These are phyloP conservation scores for Pangasius djambal DNA, from an alignment of 2,797 vertebrate genomes.

Conservation along the genomic window DNA sequence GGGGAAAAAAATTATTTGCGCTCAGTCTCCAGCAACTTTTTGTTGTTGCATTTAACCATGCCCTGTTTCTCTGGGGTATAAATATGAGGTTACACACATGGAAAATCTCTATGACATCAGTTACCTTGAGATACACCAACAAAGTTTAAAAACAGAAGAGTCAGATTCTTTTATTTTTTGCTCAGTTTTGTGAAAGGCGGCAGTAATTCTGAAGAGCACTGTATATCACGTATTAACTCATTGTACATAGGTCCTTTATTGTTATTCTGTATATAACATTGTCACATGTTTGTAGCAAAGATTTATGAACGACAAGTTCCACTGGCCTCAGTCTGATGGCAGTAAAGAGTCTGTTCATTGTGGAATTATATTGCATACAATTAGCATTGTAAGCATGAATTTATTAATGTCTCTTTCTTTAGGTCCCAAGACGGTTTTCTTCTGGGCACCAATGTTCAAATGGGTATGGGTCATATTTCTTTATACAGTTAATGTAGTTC, in stretches of 20 bases:
- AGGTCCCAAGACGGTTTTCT: conserved; percentile 98
- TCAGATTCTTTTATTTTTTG: background rate
- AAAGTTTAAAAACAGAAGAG: background rate
- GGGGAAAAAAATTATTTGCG: background rate
- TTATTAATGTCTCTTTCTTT: conserved; percentile 43
- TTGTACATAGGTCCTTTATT: background rate
- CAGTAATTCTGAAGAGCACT: background rate
- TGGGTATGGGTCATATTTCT: conserved; percentile 80
- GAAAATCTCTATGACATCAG: background rate
- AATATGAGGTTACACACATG: background rate
- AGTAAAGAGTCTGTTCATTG: background rate
- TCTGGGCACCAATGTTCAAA: conserved; percentile 99
- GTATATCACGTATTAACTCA: background rate
- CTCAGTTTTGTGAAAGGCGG: background rate
- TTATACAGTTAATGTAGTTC: background rate
- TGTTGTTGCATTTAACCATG: background rate
- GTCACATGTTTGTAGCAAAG: background rate
- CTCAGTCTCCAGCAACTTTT: background rate
- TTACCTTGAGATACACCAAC: background rate
- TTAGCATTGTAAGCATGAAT: background rate
- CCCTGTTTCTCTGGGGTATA: background rate
- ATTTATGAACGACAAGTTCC: background rate
- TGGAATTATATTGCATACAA: background rate
- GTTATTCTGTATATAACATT: background rate
- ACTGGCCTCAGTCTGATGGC: background rate